Conservation (phyloP, 2,888 invertebrate species). For the Nemoura dubitans region DNA sequence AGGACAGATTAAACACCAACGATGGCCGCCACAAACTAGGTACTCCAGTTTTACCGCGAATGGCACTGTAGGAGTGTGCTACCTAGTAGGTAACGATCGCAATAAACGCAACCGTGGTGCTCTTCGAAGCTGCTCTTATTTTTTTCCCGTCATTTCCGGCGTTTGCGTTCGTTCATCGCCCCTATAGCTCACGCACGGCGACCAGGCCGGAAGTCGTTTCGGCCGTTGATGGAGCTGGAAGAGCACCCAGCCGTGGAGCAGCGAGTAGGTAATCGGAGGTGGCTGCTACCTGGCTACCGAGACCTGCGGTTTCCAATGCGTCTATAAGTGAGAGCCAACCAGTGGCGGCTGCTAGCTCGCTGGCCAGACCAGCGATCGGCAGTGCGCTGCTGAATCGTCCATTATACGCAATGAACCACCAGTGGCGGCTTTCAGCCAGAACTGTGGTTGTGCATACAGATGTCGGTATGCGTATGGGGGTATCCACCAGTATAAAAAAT, state of each 20-base stretch:
- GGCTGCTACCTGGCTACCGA: background rate
- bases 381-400: too few relatives aligned
- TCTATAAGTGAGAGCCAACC: too few relatives aligned
- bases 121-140: background rate
- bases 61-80: background rate
- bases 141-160: constrained; percentile 3
- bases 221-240: background rate
- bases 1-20: too few relatives aligned
- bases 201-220: background rate
- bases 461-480: too few relatives aligned
- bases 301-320: too few relatives aligned
- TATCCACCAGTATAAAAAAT: too few relatives aligned
- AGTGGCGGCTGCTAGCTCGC: too few relatives aligned
- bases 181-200: background rate
- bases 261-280: background rate
- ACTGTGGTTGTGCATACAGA: too few relatives aligned
- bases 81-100: background rate
- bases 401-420: too few relatives aligned
- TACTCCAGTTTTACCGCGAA: background rate
- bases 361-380: too few relatives aligned
- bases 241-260: background rate
- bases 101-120: background rate
- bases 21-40: background rate
- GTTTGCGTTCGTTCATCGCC: constrained; percentile 2
- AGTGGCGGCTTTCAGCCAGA: too few relatives aligned